A percentile compares a stretch with the other conserved stretches of the same genome.
These are phyloP conservation scores for Orthosia gothica DNA, from an alignment of 2,888 invertebrate species.

Conservation along the genomic window DNA sequence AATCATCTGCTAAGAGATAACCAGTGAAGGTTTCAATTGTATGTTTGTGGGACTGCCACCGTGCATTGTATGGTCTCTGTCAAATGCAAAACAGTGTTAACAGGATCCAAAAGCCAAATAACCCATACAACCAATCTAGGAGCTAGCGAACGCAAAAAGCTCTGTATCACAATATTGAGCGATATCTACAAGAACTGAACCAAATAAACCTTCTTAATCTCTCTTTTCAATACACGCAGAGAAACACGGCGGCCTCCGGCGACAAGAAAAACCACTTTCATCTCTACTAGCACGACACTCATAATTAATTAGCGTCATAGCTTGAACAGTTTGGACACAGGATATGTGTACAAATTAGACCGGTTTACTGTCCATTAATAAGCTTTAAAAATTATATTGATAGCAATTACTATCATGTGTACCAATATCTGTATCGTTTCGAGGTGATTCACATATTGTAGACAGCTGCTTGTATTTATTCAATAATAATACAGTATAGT, in stretches of 20 bases:
- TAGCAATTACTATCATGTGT: slow-evolving; percentile 32
- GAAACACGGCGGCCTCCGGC: slow-evolving; percentile 64
- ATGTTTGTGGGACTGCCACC: too few relatives aligned
- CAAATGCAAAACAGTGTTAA: too few relatives aligned
- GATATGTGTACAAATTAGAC: slow-evolving; percentile 53
- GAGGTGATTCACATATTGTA: slow-evolving; percentile 35
- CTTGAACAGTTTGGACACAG: slow-evolving; percentile 43
- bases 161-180: not conserved
- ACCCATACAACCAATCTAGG: not conserved
- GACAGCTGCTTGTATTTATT: slow-evolving; percentile 8
- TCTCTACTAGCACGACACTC: slow-evolving; percentile 56
- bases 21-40: too few relatives aligned
- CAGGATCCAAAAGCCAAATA: too few relatives aligned
- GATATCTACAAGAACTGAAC: not conserved
- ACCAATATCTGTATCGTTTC: slow-evolving; percentile 5
- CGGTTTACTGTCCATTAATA: slow-evolving; percentile 40
- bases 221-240: not conserved
- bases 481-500: not conserved
- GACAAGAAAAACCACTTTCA: slow-evolving; percentile 66
- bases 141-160: not conserved
- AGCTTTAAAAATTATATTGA: slow-evolving; percentile 18
- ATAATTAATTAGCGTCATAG: slow-evolving; percentile 57
- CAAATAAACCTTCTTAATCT: slow-evolving; percentile 25
- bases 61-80: too few relatives aligned
- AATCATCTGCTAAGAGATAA: too few relatives aligned